Conservation (phyloP, 2,113 vertebrate species). For the Sylvia atricapilla region DNA sequence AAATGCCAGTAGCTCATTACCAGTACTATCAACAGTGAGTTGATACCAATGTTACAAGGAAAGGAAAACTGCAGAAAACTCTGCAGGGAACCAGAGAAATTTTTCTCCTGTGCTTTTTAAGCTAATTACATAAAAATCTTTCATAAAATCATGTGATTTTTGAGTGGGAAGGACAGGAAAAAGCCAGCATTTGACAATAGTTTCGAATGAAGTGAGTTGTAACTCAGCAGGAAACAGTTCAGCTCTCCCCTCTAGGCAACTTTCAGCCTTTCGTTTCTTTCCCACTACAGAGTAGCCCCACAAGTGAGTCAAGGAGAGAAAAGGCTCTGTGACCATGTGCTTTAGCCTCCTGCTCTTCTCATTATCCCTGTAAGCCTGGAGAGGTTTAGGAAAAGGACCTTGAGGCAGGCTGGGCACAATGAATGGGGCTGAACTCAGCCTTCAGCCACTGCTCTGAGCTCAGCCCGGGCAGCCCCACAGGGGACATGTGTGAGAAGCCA, state of each 20-base stretch:
- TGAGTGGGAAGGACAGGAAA: background rate
- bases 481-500: background rate
- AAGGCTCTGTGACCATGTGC: background rate
- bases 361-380: background rate
- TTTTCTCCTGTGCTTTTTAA: background rate
- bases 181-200: background rate
- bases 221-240: background rate
- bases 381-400: background rate
- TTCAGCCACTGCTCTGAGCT: background rate
- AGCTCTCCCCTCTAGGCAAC: background rate
- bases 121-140: background rate
- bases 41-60: background rate
- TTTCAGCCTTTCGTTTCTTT: background rate
- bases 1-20: background rate
- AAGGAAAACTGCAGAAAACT: background rate
- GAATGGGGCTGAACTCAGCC: background rate
- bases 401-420: background rate
- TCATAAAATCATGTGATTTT: background rate
- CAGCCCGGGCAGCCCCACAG: rapidly evolving
- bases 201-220: background rate
- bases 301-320: background rate
- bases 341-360: background rate
- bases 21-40: background rate
- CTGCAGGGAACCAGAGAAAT: background rate
- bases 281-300: background rate